phyloP scores from a whole-genome alignment of 2,113 vertebrate genomes.

The Rhabdomys dilectus region DNA sequence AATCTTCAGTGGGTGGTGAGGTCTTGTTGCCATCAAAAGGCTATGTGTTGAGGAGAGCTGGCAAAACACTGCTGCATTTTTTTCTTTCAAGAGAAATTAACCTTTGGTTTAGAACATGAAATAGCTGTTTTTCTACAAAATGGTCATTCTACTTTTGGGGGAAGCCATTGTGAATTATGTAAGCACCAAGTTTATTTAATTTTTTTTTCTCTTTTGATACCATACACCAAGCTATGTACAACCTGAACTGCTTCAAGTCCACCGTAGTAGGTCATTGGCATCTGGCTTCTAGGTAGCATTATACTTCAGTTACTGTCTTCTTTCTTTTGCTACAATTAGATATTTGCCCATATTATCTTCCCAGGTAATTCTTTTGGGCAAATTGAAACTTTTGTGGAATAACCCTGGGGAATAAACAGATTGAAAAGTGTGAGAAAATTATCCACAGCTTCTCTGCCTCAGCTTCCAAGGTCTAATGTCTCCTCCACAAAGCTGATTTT shows the following conservation, averaged over 20 bases:
- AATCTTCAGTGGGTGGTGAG: conserved; percentile 8
- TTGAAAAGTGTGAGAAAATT: background rate
- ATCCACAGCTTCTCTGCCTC: background rate
- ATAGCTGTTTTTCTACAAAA: conserved; percentile 44
- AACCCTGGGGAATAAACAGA: background rate
- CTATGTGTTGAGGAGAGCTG: conserved; percentile 7
- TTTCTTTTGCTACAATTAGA: conserved; percentile 15
- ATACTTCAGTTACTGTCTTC: background rate
- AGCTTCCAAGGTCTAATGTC: conserved; percentile 5
- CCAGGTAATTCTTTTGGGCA: conserved; percentile 27
- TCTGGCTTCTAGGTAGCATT: background rate
- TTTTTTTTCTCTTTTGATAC: too few relatives aligned
- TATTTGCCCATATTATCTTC: background rate
- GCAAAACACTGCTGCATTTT: conserved; percentile 30
- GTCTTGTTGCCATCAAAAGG: background rate
- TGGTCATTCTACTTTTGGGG: conserved; percentile 39
- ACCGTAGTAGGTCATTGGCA: background rate
- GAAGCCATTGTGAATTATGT: conserved; percentile 25
- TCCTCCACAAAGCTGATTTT: background rate
- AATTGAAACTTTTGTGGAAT: conserved; percentile 18
- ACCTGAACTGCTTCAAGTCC: background rate
- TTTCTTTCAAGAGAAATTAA: conserved; percentile 66
- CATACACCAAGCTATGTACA: background rate
- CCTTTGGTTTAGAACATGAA: conserved; percentile 56
- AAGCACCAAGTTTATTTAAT: background rate